Base-by-base conservation (phyloP, 2,113 vertebrate genomes). In the Rhinoderma darwinii region DNA sequence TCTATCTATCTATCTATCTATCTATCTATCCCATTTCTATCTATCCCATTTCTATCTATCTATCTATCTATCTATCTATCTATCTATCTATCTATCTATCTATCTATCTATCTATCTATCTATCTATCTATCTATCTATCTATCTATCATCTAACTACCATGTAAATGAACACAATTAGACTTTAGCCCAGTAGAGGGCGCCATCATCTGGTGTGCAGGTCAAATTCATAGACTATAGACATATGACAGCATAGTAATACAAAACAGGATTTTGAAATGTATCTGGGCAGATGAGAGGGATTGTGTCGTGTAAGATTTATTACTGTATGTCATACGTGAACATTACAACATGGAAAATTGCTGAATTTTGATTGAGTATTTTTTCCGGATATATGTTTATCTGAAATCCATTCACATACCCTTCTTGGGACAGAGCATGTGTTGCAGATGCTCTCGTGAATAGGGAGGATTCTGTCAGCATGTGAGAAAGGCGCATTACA, bases 121-220 rank as follows among this genome's bases (percentile, higher is more conserved):
- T 66, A 32, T 32, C 61, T 66, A 66, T 66, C 61, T 66, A 20
- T 51, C 8, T 50, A 50, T 7, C 1, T 59, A 22, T 27, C 17
- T 63, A 63, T 63, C 59, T 63, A 63, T 63, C 27, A n/a, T n/a
- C n/a, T n/a, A n/a, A n/a, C n/a, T n/a, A 47, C 44, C 1, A 47
- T 47, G 44, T 47, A 12, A 47, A 47, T 47, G 44, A 11, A 12
- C 9, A 47, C 2, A 37, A 1, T 37, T 70, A 32, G 32, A 87
- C 83, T 17, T 59, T 27, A 86, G 17, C 61, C 86, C 89, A 91
- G 91, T 88, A 91, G 92, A 90, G 90, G 89, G 89, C 89, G 90
- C 87, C 80, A 89, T 89, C 89, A 88, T 89, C 84, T 90, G 81
- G 89, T 90, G 39, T 25, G 43, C 5, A 37, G 11, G 5, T 2